Conservation (phyloP, 2,113 vertebrate genomes). For the Lontra canadensis region DNA sequence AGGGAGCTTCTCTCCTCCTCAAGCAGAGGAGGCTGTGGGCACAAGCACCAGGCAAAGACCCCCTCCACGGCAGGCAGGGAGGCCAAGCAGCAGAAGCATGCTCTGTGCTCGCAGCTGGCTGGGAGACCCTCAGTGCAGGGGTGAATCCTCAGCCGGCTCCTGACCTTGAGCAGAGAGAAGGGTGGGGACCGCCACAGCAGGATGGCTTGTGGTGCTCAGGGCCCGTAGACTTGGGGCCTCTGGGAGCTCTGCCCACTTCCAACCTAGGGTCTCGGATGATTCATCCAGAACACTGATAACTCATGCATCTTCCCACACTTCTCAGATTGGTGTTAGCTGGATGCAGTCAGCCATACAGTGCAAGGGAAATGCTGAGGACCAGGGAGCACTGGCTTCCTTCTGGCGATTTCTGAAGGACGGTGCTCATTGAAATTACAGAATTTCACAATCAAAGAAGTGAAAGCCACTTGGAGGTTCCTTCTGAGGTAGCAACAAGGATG, state of each 20-base stretch:
- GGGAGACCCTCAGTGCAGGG: background rate
- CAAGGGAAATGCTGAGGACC: background rate
- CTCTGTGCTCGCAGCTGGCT: background rate
- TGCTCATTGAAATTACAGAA: background rate
- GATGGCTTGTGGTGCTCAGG: background rate
- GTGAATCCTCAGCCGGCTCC: background rate
- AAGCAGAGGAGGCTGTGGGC: background rate
- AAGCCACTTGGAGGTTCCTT: background rate
- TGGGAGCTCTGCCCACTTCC: fast-evolving
- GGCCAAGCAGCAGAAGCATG: background rate
- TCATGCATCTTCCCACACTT: background rate
- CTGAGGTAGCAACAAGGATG: background rate
- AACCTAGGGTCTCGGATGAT: background rate
- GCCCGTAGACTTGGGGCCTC: no score
- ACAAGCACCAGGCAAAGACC: background rate
- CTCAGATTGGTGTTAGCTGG: background rate
- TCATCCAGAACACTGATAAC: background rate
- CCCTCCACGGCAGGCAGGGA: background rate
- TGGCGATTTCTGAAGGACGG: background rate
- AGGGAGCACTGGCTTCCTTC: background rate
- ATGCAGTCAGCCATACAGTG: background rate
- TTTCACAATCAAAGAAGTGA: background rate
- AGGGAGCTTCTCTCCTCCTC: background rate
- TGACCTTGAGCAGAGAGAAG: background rate
- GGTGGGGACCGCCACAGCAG: background rate